Base-by-base conservation (phyloP, 1,140 invertebrate genomes). In the Drosophila fuyamai region DNA sequence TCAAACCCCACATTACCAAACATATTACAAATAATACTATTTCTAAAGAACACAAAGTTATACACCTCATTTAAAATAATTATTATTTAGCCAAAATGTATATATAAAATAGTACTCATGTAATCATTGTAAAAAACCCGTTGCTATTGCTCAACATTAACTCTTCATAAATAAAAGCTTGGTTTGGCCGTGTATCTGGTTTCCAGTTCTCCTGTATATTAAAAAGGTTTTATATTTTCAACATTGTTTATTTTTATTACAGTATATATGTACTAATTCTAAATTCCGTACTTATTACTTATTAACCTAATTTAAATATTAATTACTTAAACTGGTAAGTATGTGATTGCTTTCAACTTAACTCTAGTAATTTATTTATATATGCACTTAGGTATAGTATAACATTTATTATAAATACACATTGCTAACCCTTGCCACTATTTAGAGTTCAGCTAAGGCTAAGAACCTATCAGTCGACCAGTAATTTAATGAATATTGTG, bases 371-470 rank as follows among this genome's bases (percentile, higher is more conserved):
- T 35, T 16, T 32, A 16, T 38, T 61, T 16, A 35, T 51, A 36
- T 36, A 58, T 58, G 6, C 16, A 56, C 23, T n/a, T 56, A 46
- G 51, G 14, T 50, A 32, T 67, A 35, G 7, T 35, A 23, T 63
- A 67, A 65, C 46, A 67, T 67, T 59, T 59, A 38, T 63, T 18
- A 54, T 65, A 46, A 60, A 16, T 57, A 56, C 23, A 18, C 6
- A 35, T 60, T 61, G 32, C 47, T 48, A 65, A 29, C 35, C 44
- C 27, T 46, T 66, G 10, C 58, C 35, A 35, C 35, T 66, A 66
- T 48, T 23, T 32, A 35, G 12, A 46, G 14, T 14, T 41, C 12
- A 44, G 41, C 7, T 46, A 18, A 46, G 7, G 9, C 29, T 23
- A 48, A 23, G 9, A 59, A 48, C 44, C 44, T 50, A 50, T 67